phyloP scores from a whole-genome alignment of 2,888 invertebrate species.

The Ramazzottius varieornatus region DNA sequence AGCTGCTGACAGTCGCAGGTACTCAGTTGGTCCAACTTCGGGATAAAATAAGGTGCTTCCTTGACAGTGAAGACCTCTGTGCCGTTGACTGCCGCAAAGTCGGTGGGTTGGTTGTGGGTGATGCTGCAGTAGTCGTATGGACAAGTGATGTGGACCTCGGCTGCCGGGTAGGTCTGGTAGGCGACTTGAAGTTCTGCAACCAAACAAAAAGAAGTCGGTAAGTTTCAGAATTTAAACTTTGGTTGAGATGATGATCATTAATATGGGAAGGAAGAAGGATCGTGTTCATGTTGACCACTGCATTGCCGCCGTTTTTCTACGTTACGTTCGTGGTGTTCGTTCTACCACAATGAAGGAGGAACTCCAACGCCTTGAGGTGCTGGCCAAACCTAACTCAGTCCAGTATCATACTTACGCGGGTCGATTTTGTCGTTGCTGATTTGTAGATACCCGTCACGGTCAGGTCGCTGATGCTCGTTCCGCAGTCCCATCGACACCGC shows the following conservation, averaged over 20 bases:
- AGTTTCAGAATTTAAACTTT: too few species aligned
- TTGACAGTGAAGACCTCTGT: background rate
- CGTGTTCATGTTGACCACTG: too few species aligned
- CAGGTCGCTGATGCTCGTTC: background rate
- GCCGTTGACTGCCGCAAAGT: background rate
- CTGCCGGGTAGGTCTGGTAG: background rate
- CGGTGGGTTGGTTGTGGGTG: background rate
- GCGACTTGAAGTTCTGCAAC: background rate
- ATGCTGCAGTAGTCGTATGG: slow-evolving; percentile 2
- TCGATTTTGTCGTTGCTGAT: background rate
- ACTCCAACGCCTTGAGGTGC: too few species aligned
- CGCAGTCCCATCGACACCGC: background rate
- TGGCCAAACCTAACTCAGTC: background rate
- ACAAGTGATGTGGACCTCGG: background rate
- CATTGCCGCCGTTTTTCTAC: too few species aligned
- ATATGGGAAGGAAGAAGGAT: too few species aligned
- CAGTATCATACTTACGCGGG: background rate
- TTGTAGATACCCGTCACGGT: background rate
- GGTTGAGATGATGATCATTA: too few species aligned
- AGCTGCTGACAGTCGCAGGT: background rate
- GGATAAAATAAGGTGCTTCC: background rate
- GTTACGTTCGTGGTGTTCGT: too few species aligned
- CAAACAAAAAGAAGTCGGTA: background rate
- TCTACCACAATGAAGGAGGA: too few species aligned
- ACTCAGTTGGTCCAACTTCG: background rate